A percentile compares a stretch with the other conserved stretches of the same genome.
Evolutionary conservation across 2,888 invertebrate species (phyloP).

Genomic region (Andrena minutula): DNA sequence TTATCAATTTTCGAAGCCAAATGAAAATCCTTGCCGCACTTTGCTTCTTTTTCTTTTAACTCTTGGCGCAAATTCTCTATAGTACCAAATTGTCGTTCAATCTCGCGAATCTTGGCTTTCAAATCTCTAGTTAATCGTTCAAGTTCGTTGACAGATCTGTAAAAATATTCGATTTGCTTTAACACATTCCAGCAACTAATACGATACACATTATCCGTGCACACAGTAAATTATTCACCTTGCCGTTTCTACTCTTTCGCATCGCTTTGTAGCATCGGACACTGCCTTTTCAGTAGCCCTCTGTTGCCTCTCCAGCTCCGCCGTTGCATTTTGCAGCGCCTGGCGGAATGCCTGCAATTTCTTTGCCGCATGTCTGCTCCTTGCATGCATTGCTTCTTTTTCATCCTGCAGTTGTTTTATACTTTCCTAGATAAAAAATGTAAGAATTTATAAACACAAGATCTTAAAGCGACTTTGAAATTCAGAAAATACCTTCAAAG

Average conservation of each 20-base stretch:
- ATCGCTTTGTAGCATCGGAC: slow-evolving; percentile 85
- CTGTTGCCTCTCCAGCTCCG: slow-evolving; percentile 83
- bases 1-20: slow-evolving; percentile 64
- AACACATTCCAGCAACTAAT: not conserved
- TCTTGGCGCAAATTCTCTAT: slow-evolving; percentile 78
- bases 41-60: slow-evolving; percentile 79
- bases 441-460: not conserved
- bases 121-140: slow-evolving; percentile 61
- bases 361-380: slow-evolving; percentile 61
- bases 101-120: slow-evolving; percentile 70
- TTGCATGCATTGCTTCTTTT: slow-evolving; percentile 74
- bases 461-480: not conserved
- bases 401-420: slow-evolving; percentile 84
- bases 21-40: slow-evolving; percentile 77
- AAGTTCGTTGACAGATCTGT: slow-evolving; percentile 73
- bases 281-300: slow-evolving; percentile 80
- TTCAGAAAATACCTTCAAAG: slow-evolving; percentile 68
- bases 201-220: not conserved
- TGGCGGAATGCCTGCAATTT: slow-evolving; percentile 65
- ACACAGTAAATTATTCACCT: slow-evolving; percentile 82
- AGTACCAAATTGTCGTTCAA: slow-evolving; percentile 75
- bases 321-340: slow-evolving; percentile 72
- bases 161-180: slow-evolving; percentile 23
- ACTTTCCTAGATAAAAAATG: slow-evolving; percentile 82
- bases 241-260: slow-evolving; percentile 85